A percentile compares a stretch with the other conserved stretches of the same genome.
phyloP scores from a whole-genome alignment of 2,888 invertebrate genomes.

The Drosophila quasianomalipes region DNA sequence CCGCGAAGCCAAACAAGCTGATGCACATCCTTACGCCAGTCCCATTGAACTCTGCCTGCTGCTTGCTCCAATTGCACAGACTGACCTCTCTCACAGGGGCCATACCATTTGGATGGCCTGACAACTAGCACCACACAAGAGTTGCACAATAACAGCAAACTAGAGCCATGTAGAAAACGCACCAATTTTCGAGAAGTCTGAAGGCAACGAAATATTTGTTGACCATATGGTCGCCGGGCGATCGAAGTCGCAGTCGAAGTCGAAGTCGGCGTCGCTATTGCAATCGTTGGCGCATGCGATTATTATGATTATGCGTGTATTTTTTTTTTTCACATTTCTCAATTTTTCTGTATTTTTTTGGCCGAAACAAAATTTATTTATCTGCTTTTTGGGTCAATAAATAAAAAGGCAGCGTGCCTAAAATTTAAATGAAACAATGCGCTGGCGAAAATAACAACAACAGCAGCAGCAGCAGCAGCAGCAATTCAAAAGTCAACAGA shows the following conservation, averaged over 20 bases:
- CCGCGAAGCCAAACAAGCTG: neutral
- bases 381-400: conserved; percentile 79
- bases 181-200: conserved; percentile 49
- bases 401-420: conserved; percentile 74
- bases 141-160: conserved; percentile 41
- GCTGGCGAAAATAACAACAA: conserved; percentile 33
- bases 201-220: conserved; percentile 46
- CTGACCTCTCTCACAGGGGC: conserved; percentile 22
- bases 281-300: conserved; percentile 69
- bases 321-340: conserved; percentile 15
- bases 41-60: neutral
- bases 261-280: conserved; percentile 21
- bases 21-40: neutral
- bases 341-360: conserved; percentile 26
- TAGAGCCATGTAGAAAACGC: conserved; percentile 45
- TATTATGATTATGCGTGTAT: conserved; percentile 70
- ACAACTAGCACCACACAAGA: conserved; percentile 26
- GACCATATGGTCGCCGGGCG: conserved; percentile 57
- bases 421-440: conserved; percentile 75
- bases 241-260: conserved; percentile 13
- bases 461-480: conserved; percentile 24
- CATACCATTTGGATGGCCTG: conserved; percentile 41
- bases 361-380: conserved; percentile 68
- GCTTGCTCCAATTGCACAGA: conserved; percentile 23
- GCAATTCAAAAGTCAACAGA: conserved; percentile 14